Base-by-base conservation (phyloP, 1,140 invertebrate species). In the Aphaenogaster floridana region DNA sequence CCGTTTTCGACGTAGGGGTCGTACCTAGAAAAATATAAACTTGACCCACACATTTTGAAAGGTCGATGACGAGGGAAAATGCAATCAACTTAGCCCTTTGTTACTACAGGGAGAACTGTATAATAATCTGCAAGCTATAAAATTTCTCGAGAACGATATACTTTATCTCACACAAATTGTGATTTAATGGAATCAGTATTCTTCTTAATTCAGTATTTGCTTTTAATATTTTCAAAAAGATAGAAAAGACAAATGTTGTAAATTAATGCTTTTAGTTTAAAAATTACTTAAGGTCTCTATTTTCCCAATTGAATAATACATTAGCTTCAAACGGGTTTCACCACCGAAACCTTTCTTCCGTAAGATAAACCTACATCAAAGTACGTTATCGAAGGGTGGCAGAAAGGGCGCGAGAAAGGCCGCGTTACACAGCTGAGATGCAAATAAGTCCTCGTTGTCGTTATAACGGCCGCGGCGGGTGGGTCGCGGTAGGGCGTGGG, bases 391-490 rank as follows among this genome's bases (percentile, higher is more conserved):
- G 74, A 61, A 48, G 69, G 28, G 52, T 8, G 52, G 66, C 39
- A 39, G 68, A 15, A 39, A 36, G 69, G 36, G 34, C 1, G 66
- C 48, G 48, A 42, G 36, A 57, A 28, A 36, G 45, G 57, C 54
- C 7, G 21, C 39, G 74, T 63, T 63, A 42, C 61, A 61, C 11
- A 21, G 34, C 48, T 48, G 54, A 50, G 80, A 84, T 76, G 59
- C 80, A 84, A 84, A 74, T 84, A 84, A 76, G 80, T 84, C 54
- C 21, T 83, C 63, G 78, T 54, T 52, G 61, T 79, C 68, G 80
- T 83, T 84, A 50, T 76, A 74, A 61, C 69, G 42, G 80, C 45
- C 80, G 80, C 80, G 68, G n/a, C 54, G 42, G 28, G 45, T 42
- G 61, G 63, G 52, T 71, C 69, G 71, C 63, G 77, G 13, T 6